Conservation (phyloP, 2,888 invertebrate genomes). For the Campoplex nolae region DNA sequence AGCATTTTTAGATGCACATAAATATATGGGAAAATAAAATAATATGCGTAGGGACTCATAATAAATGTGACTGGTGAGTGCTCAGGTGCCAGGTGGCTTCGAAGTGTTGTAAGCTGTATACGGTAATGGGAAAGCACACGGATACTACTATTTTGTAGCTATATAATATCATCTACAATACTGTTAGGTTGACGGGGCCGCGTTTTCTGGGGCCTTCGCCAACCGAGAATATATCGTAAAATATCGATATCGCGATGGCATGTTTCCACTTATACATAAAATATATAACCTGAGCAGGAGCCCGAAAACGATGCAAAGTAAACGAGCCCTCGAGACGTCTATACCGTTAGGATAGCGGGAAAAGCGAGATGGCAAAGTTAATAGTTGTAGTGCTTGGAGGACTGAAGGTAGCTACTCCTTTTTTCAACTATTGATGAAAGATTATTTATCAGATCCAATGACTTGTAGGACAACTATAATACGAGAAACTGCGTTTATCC, state of each 20-base stretch:
- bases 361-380: conserved; percentile 14
- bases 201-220: conserved; percentile 16
- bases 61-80: conserved; percentile 30
- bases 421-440: background rate
- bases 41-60: conserved; percentile 11
- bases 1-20: background rate
- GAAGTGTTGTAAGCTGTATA: conserved; percentile 2
- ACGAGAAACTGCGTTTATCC: background rate
- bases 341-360: background rate
- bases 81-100: conserved; percentile 44
- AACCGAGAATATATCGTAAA: conserved; percentile 44
- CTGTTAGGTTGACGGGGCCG: conserved; percentile 5
- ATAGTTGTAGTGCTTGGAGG: conserved; percentile 18
- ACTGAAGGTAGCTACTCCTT: background rate
- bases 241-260: conserved; percentile 58
- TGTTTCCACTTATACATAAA: conserved; percentile 36
- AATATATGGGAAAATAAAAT: background rate
- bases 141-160: conserved; percentile 46
- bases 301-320: conserved; percentile 32
- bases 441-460: background rate
- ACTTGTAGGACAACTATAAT: background rate
- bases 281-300: conserved; percentile 8
- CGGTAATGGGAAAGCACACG: conserved; percentile 50
- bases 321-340: conserved; percentile 30
- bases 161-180: conserved; percentile 48